Evolutionary conservation across 2,888 invertebrate genomes (phyloP), one percentile per base, ranked within the genome.

Genomic region (Caenorhabditis plicata): DNA sequence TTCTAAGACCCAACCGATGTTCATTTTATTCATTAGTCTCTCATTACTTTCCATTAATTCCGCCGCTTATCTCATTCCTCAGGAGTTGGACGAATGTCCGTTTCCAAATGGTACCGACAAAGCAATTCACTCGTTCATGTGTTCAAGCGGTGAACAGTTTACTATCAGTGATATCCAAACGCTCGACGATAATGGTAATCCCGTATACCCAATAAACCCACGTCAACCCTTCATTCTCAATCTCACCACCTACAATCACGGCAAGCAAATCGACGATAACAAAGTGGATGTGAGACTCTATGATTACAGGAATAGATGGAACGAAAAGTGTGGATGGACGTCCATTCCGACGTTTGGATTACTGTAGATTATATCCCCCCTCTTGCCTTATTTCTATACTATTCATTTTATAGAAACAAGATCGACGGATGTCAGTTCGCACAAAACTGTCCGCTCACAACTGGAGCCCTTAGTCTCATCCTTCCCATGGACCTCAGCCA

Each of bases 371-470:
- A n/a, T n/a, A n/a, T n/a, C n/a, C n/a, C n/a, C n/a, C n/a, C n/a
- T n/a, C n/a, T n/a, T n/a, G n/a, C n/a, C n/a, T n/a, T n/a, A n/a
- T n/a, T n/a, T n/a, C n/a, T n/a, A n/a, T n/a, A n/a, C n/a, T n/a
- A n/a, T n/a, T n/a, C n/a, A n/a, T n/a, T n/a, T n/a, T n/a, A n/a
- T n/a, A n/a, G n/a, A n/a, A 61, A 75, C 43, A 55, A 60, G 27
- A 72, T 76, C 49, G 74, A 76, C 39, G 76, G 76, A 35, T 76
- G 75, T 39, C 49, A 73, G 15, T 71, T 72, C 39, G 73, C 75
- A 31, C 62, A 75, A 25, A 75, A 75, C 57, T 76, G 76, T 32
- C 76, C 76, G 0, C 54, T 76, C 22, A 56, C 69, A 11, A 44
- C 50, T 4, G 76, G 76, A 54, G 64, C 69, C 26, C 66, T 76